Conservation (phyloP, 2,113 vertebrate genomes). For the Amphiprion percula region DNA sequence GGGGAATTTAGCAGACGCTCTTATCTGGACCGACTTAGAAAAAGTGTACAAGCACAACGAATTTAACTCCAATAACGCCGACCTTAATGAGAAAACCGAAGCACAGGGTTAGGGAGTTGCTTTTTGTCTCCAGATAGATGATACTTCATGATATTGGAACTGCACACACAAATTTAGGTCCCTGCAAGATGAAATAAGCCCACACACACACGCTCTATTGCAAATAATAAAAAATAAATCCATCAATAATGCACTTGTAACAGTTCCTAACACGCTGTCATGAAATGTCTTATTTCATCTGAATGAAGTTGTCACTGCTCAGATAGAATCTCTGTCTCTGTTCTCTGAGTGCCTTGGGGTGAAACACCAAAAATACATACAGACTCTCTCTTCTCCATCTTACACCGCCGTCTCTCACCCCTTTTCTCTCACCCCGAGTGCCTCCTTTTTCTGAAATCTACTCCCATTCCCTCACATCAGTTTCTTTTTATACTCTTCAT, state of each 20-base stretch:
- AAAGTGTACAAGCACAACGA: neutral
- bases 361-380: slow-evolving; percentile 21
- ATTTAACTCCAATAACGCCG: neutral
- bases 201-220: neutral
- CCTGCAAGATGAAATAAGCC: too few relatives aligned
- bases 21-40: slow-evolving; percentile 8
- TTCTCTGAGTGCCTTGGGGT: neutral
- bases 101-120: neutral
- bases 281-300: neutral
- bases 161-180: too few relatives aligned
- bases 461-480: neutral
- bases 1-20: slow-evolving; percentile 28
- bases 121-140: too few relatives aligned
- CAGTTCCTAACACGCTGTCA: neutral
- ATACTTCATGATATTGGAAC: too few relatives aligned
- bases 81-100: slow-evolving; percentile 1
- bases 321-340: neutral
- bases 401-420: neutral
- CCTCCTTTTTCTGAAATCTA: neutral
- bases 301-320: slow-evolving; percentile 24
- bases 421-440: neutral
- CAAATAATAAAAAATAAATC: neutral
- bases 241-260: neutral
- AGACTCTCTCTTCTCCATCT: neutral
- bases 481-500: slow-evolving; percentile 9